Conservation (phyloP, 2,113 vertebrate species). For the Cyprinus carpio region DNA sequence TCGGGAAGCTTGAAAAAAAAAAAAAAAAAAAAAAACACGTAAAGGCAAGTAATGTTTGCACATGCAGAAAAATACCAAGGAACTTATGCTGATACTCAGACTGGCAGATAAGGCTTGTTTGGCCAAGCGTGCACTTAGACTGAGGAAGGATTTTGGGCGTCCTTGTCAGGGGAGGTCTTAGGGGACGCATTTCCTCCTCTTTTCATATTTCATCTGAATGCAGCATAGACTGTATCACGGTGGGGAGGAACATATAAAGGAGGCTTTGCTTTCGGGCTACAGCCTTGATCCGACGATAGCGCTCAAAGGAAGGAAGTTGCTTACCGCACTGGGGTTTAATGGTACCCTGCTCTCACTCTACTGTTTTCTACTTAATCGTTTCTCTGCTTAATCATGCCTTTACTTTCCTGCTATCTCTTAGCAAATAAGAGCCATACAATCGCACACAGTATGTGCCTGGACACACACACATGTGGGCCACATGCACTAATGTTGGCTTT, state of each 20-base stretch:
- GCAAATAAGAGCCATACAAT: slow-evolving; percentile 9
- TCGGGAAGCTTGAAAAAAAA: background rate
- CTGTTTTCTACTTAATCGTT: slow-evolving; percentile 22
- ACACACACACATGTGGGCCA: background rate
- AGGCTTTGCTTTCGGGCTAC: slow-evolving; percentile 56
- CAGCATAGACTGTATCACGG: slow-evolving; percentile 69
- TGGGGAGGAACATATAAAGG: slow-evolving; percentile 61
- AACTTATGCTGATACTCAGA: slow-evolving; percentile 58
- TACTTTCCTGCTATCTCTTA: slow-evolving; percentile 38
- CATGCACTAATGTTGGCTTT: slow-evolving; percentile 49
- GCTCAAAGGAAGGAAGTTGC: slow-evolving; percentile 55
- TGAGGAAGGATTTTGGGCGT: slow-evolving; percentile 61
- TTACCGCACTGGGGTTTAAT: slow-evolving; percentile 46
- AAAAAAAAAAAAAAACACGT: slow-evolving; percentile 58
- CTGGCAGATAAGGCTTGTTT: slow-evolving; percentile 64
- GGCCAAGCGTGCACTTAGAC: slow-evolving; percentile 65
- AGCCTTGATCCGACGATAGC: slow-evolving; percentile 68
- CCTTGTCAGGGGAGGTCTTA: slow-evolving; percentile 66
- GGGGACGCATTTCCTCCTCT: slow-evolving; percentile 68
- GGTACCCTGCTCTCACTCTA: slow-evolving; percentile 28
- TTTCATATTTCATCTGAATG: slow-evolving; percentile 74
- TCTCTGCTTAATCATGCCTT: slow-evolving; percentile 33
- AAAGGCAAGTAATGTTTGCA: slow-evolving; percentile 56
- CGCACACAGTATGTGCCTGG: background rate
- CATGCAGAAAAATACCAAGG: slow-evolving; percentile 48